Base-by-base conservation (phyloP, 2,888 invertebrate species). In the Callyntrura guangdongensis region DNA sequence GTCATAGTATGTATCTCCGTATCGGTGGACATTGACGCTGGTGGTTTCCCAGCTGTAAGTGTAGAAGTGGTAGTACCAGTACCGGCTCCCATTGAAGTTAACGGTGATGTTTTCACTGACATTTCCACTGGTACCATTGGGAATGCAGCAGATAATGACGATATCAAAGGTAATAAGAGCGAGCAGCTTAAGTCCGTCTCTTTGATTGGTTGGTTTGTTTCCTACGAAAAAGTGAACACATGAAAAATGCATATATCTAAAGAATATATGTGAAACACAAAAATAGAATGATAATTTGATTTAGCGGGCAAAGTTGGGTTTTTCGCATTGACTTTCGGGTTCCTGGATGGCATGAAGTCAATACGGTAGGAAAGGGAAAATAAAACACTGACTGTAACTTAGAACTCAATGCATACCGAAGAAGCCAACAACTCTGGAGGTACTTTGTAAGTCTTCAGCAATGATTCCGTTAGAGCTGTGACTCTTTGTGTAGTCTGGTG, bases 361-460 rank as follows among this genome's bases (percentile, higher is more conserved):
- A 17, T 64, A 5, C 64, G 22, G 27, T 20, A 61, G 45, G 1
- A 61, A 61, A 45, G 27, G 36, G 8, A 61, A 64, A 64, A 64
- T 25, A 56, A 3, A 9, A 56, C 3, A 61, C 8, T 61, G 49
- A 81, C 4, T 11, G 12, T 61, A 36, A n/a, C 25, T 8, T 53
- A 49, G 17, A 79, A 79, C 36, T 49, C 49, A 25, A 27, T 64
- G 8, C 79, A 45, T 89, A 91, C 92, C 84, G 89, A 83, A 17
- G 91, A 64, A 47, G 89, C 79, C 59, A 93, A 69, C 47, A 93
- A 88, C 49, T 93, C 92, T 56, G 88, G 91, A 45, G 94, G 92
- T 64, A 93, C 93, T 92, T 93, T 94, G 88, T 94, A 93, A 17
- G 91, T 92, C 82, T 93, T 92, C 47, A 93, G 77, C 6, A 94